phyloP scores from a whole-genome alignment of 2,113 vertebrate species.

The Ahaetulla prasina region DNA sequence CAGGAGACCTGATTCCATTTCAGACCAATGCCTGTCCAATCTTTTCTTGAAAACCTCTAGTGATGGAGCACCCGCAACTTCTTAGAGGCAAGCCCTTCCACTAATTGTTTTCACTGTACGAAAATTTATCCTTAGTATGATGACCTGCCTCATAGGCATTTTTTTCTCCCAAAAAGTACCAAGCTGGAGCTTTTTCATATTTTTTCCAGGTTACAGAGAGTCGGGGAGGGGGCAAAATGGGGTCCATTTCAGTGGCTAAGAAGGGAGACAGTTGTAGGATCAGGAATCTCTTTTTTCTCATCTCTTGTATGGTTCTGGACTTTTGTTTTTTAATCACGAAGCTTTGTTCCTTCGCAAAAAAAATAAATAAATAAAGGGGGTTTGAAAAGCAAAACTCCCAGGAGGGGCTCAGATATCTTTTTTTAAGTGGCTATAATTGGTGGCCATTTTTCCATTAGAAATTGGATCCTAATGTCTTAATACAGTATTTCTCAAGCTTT shows the following conservation, averaged over 20 bases:
- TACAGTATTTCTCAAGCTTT: too few species aligned
- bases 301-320: background rate
- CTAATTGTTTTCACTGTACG: background rate
- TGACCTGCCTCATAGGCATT: background rate
- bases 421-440: background rate
- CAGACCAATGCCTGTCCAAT: too few species aligned
- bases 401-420: background rate
- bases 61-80: too few species aligned
- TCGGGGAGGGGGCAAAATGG: background rate
- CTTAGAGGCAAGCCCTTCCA: background rate
- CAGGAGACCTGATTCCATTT: too few species aligned
- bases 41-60: too few species aligned
- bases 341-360: background rate
- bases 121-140: background rate
- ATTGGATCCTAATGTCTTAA: background rate
- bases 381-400: background rate
- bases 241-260: background rate
- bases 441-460: background rate
- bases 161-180: background rate
- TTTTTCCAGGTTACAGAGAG: background rate
- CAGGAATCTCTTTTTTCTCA: background rate
- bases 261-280: background rate
- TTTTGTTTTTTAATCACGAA: background rate
- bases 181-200: background rate
- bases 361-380: background rate